Base-by-base conservation (phyloP, 2,797 vertebrate genomes). In the Melanotaenia trifasciata region DNA sequence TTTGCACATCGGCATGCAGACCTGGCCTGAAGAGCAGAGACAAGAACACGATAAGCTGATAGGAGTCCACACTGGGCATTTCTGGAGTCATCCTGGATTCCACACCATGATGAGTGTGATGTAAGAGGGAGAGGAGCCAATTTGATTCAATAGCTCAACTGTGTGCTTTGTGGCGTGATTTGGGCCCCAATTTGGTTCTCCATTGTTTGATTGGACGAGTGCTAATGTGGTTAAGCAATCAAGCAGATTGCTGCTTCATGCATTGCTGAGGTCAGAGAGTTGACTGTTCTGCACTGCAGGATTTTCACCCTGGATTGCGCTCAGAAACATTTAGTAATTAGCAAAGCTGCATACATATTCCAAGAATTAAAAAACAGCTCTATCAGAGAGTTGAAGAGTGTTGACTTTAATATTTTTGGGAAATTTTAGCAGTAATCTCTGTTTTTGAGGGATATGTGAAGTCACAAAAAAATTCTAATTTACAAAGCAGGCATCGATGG, bases 161-260 rank as follows among this genome's bases (percentile, higher is more conserved):
- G 91, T 94, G 90, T 79, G 81, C 85, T 83, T 84, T 76, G 82
- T 91, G 89, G 88, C 84, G 90, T 92, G 93, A 92, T 89, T 92
- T 88, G 91, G 89, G 90, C 90, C 88, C 84, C 87, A 89, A 92
- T 89, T 91, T 85, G 84, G 78, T 64, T 5, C 79, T 73, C 63
- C 87, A 86, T 93, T 90, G 90, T 94, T 76, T 84, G 90, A 94
- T 86, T 92, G 86, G 91, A 89, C 74, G 85, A 88, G 84, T 60
- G 70, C 82, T 92, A 92, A 93, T 92, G 89, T 80, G 87, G 91
- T 94, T 93, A 93, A 94, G 85, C 88, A 94, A 93, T 93, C 79
- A 81, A 35, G 80, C 78, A 77, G 74, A 87, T 79, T 91, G 87
- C 90, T 87, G 89, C 86, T 92, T 87, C 84, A 78, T 85, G 87